phyloP scores from a whole-genome alignment of 2,113 vertebrate genomes.

The Opisthocomus hoazin region DNA sequence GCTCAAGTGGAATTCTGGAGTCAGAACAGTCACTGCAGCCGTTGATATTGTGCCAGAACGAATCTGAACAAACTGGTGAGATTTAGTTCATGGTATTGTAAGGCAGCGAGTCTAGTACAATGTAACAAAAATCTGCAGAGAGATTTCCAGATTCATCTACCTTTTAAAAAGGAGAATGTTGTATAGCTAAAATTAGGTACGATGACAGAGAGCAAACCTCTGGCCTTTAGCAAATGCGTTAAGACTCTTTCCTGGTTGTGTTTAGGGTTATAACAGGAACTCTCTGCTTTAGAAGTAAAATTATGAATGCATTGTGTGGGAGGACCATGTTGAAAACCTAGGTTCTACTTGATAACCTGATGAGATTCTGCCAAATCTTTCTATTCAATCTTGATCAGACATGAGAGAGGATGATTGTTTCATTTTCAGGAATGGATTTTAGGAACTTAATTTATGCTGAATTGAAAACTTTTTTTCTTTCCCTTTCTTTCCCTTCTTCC shows the following conservation, averaged over 20 bases:
- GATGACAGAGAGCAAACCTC: neutral
- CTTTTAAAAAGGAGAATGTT: conserved; percentile 9
- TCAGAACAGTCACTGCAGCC: neutral
- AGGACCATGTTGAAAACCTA: neutral
- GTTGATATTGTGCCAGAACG: neutral
- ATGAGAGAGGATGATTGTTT: neutral
- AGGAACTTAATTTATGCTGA: neutral
- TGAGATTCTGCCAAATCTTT: neutral
- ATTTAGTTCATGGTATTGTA: neutral
- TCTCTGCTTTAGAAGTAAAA: neutral
- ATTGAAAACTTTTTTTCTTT: neutral
- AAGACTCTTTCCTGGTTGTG: neutral
- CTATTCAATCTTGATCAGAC: neutral
- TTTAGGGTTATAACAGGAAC: neutral
- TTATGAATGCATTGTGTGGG: neutral
- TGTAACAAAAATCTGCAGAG: neutral
- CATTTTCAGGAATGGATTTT: neutral
- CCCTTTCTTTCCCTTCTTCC: neutral
- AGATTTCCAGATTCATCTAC: neutral
- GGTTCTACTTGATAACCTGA: neutral
- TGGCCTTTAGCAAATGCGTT: neutral
- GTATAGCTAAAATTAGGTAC: neutral
- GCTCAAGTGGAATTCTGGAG: neutral
- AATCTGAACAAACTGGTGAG: neutral
- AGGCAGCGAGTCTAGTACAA: neutral